These are phyloP conservation scores for Pseudochromis fuscus DNA, from an alignment of 2,797 vertebrate species.

Conservation along the genomic window DNA sequence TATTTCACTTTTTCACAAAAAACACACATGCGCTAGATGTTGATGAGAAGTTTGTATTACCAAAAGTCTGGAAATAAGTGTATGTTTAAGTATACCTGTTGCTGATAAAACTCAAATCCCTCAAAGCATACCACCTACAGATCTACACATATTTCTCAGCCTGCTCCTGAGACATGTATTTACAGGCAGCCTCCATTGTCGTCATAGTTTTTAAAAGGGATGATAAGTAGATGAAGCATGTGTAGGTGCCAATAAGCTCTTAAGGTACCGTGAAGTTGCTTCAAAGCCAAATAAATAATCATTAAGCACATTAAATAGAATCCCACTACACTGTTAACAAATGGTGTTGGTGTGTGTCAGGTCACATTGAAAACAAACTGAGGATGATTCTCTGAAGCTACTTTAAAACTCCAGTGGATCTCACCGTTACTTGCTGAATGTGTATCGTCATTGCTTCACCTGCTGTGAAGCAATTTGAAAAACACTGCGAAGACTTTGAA, in stretches of 20 bases:
- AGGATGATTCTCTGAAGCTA: neutral
- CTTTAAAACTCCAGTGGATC: neutral
- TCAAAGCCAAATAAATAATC: neutral
- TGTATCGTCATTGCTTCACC: conserved; percentile 12
- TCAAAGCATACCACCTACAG: conserved; percentile 1
- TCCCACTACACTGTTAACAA: neutral
- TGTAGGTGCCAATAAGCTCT: neutral
- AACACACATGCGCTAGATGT: too few relatives aligned
- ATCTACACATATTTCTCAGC: conserved; percentile 10
- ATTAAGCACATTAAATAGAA: neutral
- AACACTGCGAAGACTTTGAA: neutral
- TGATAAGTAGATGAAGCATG: neutral
- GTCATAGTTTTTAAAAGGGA: neutral
- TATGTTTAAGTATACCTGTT: neutral
- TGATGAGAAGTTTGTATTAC: too few relatives aligned
- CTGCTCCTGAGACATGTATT: conserved; percentile 12
- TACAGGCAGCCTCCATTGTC: neutral
- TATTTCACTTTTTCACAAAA: neutral
- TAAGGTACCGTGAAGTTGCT: neutral
- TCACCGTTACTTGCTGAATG: neutral
- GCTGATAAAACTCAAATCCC: conserved; percentile 11
- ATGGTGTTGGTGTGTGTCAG: neutral
- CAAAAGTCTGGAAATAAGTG: neutral
- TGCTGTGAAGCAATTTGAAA: conserved; percentile 23
- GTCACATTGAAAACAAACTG: neutral